phyloP scores from a whole-genome alignment of 1,140 invertebrate genomes.

The Megathymus violae region DNA sequence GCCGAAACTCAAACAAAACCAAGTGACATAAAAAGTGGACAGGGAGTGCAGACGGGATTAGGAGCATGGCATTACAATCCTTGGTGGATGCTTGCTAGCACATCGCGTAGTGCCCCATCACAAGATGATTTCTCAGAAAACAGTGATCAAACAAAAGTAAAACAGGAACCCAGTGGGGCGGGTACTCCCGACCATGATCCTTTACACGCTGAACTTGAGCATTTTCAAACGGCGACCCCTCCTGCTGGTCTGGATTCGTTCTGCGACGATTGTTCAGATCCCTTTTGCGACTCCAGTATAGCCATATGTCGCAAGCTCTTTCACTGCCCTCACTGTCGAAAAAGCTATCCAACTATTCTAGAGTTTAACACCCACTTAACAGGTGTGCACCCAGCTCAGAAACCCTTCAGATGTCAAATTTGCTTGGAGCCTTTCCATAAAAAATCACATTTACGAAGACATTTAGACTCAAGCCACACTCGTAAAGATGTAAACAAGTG shows the following conservation, averaged over 20 bases:
- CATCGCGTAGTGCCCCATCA: constrained; percentile 69
- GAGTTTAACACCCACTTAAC: constrained; percentile 83
- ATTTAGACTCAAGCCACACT: constrained; percentile 79
- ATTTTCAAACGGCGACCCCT: constrained; percentile 68
- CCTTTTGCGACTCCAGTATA: constrained; percentile 80
- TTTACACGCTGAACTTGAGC: constrained; percentile 65
- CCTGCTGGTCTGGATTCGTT: constrained; percentile 73
- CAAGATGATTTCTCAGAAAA: constrained; percentile 76
- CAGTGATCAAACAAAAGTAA: constrained; percentile 79
- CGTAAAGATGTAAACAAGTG: constrained; percentile 84
- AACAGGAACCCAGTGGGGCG: constrained; percentile 73
- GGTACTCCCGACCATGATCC: constrained; percentile 71
- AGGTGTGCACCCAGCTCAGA: constrained; percentile 81
- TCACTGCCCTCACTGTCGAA: constrained; percentile 82
- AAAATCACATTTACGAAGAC: constrained; percentile 78
- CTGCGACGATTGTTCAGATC: constrained; percentile 83
- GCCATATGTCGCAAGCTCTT: constrained; percentile 79
- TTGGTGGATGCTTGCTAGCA: constrained; percentile 83
- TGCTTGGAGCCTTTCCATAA: constrained; percentile 82
- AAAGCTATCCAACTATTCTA: constrained; percentile 81
- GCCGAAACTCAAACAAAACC: constrained; percentile 81
- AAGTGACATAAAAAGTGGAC: constrained; percentile 65
- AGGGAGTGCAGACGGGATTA: constrained; percentile 64
- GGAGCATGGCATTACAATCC: constrained; percentile 82
- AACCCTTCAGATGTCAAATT: constrained; percentile 82